Evolutionary conservation across 2,888 invertebrate genomes (phyloP).

Genomic region (Drosophila multiciliata): DNA sequence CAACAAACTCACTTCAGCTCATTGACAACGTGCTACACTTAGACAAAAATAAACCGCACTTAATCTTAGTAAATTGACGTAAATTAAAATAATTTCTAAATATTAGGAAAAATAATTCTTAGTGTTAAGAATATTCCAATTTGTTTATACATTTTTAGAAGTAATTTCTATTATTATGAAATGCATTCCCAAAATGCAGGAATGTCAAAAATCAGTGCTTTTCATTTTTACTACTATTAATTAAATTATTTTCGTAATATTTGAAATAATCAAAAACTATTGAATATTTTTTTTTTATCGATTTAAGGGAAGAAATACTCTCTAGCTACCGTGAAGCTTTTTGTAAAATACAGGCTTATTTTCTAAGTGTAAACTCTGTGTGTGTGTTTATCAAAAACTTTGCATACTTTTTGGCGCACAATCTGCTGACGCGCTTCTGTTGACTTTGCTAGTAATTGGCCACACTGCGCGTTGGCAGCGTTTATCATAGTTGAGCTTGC

Average conservation of each 20-base stretch:
- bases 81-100: background rate
- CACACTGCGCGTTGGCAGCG: constrained; percentile 41
- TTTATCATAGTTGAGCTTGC: constrained; percentile 30
- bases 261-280: no score
- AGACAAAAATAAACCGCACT: background rate
- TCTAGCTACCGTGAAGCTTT: background rate
- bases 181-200: background rate
- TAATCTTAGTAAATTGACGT: background rate
- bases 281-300: no score
- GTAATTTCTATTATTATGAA: background rate
- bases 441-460: constrained; percentile 74
- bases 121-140: background rate
- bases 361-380: background rate
- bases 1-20: constrained; percentile 76
- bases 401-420: constrained; percentile 71
- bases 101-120: background rate
- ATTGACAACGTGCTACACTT: constrained; percentile 45
- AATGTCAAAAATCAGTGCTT: no score
- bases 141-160: background rate
- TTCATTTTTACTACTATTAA: no score
- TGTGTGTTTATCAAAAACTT: constrained; percentile 26
- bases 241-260: no score
- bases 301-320: background rate
- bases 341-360: background rate
- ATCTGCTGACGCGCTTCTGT: constrained; percentile 69